phyloP scores from a whole-genome alignment of 2,888 invertebrate genomes.

The Ophion ventricosus region DNA sequence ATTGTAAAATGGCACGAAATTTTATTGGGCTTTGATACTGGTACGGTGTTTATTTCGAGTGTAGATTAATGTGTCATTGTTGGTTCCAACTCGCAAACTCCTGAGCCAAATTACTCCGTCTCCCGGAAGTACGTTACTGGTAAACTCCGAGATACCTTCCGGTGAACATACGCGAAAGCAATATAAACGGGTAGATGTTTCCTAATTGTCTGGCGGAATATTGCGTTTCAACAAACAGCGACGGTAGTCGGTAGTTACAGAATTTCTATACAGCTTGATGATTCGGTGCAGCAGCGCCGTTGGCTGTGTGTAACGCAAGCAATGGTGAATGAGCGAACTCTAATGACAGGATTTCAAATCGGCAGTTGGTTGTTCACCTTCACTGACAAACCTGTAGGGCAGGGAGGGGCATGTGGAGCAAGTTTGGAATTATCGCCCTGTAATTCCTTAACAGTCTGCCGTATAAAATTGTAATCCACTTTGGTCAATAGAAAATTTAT shows the following conservation, averaged over 20 bases:
- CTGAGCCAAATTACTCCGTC: not conserved
- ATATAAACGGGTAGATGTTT: constrained; percentile 31
- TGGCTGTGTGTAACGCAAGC: no score
- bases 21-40: not conserved
- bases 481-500: no score
- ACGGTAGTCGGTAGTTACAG: constrained; percentile 23
- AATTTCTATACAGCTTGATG: constrained; percentile 19
- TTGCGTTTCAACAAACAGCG: constrained; percentile 10
- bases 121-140: not conserved
- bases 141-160: not conserved
- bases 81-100: not conserved
- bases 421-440: no score
- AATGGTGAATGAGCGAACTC: constrained; percentile 17
- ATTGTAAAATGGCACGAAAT: not conserved
- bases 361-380: constrained; percentile 4
- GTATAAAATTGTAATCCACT: no score
- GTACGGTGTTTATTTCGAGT: not conserved
- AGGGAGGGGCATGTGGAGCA: no score
- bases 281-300: constrained; percentile 20
- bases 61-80: not conserved
- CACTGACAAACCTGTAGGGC: not conserved
- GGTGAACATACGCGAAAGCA: not conserved
- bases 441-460: no score
- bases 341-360: constrained; percentile 17
- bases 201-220: constrained; percentile 28